Evolutionary conservation across 2,888 invertebrate species (phyloP).

Genomic region (Horisme vitalbata): DNA sequence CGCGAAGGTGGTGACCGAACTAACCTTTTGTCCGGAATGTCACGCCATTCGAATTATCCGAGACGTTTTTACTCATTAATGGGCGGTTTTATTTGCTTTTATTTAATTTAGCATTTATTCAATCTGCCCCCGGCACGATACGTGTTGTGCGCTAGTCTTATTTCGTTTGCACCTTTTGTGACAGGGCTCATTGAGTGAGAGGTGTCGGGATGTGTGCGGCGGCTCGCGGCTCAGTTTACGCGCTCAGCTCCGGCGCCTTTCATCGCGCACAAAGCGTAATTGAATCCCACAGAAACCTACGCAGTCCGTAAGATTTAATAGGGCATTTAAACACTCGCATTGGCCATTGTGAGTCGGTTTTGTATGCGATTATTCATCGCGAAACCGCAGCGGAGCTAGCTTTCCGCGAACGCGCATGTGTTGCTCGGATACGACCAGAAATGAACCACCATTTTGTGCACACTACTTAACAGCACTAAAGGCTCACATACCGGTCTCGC

Average conservation of each 20-base stretch:
- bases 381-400: constrained; percentile 66
- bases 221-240: constrained; percentile 75
- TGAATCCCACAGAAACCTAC: constrained; percentile 82
- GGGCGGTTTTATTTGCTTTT: constrained; percentile 78
- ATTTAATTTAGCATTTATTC: constrained; percentile 83
- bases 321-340: constrained; percentile 83
- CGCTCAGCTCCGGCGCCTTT: constrained; percentile 76
- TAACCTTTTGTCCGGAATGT: constrained; percentile 63
- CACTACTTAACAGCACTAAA: constrained; percentile 46
- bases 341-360: constrained; percentile 79
- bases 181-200: constrained; percentile 78
- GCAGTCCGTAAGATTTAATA: constrained; percentile 81
- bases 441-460: constrained; percentile 52
- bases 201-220: constrained; percentile 80
- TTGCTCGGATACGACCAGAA: constrained; percentile 60
- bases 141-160: constrained; percentile 66
- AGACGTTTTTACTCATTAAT: constrained; percentile 74
- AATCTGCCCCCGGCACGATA: constrained; percentile 75
- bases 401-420: constrained; percentile 68
- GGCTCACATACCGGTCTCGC: constrained; percentile 44
- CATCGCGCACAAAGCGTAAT: constrained; percentile 81
- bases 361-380: constrained; percentile 79
- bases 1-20: constrained; percentile 39
- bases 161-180: constrained; percentile 80
- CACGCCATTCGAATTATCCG: constrained; percentile 68